Base-by-base conservation (phyloP, 53 echinoderm and acorn worm species). In the Stichopus horrens region DNA sequence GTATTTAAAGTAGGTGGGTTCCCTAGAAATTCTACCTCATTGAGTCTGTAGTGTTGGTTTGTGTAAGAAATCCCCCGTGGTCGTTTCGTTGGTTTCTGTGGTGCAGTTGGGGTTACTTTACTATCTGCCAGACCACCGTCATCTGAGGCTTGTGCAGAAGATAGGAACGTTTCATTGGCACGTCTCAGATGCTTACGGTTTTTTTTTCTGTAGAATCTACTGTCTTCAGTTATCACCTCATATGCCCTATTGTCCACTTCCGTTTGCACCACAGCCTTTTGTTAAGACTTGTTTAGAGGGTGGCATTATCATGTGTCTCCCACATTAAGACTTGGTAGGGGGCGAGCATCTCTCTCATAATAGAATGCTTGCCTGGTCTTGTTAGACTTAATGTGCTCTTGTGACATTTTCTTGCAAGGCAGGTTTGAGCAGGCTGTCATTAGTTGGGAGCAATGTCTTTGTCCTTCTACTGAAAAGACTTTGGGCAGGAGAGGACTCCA, bases 181-280 rank as follows among this genome's bases (percentile, higher is more conserved):
- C 86, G 86, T n/a, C 80, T 68, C 84, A 93, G 87, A 75, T 91
- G 91, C 71, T 76, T 83, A 79, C 93, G 57, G 88, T n/a, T 87
- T 86, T 93, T 91, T 55, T 90, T 88, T 71, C 91, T 89, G 57
- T 86, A 91, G 13, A 76, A 57, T 56, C 60, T 57, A 51, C 87
- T 89, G 53, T 89, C 77, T 85, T 87, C 84, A 4, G 90, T 92
- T 0, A 54, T 75, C 3, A 91, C 91, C 51, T 83, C 83, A 68
- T 91, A 94, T 18, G 94, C 91, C 86, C 91, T 87, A 16, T 74
- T 81, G 56, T 78, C 88, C 21, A 71, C 89, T 19, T 88, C 73
- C 57, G 20, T 52, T 51, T 78, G 53, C 9, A 88, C 59, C 6
- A 8, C 59, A 9, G 58, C 91, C 75, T 89, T 91, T 76, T 23